Conservation (phyloP, 2,888 invertebrate species). For the Phortica okadai region DNA sequence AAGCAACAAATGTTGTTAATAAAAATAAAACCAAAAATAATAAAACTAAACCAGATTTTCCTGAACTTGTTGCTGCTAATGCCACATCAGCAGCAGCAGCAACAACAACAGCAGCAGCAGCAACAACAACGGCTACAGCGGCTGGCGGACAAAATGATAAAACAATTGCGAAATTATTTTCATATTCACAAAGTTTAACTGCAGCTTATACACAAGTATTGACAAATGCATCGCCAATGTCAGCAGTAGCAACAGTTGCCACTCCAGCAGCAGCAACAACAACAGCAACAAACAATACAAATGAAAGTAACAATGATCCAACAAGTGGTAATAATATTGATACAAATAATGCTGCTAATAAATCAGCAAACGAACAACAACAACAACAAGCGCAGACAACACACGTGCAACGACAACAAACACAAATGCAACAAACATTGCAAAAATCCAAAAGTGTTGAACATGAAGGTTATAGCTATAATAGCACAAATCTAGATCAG, state of each 20-base stretch:
- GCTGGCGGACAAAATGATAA: slow-evolving; percentile 24
- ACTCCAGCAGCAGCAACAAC: slow-evolving; percentile 30
- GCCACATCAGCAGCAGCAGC: slow-evolving; percentile 8
- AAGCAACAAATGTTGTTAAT: background rate
- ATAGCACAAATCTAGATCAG: slow-evolving; percentile 72
- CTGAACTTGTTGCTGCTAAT: slow-evolving; percentile 55
- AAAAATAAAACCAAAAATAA: slow-evolving; percentile 46
- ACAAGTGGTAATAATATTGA: too few species aligned
- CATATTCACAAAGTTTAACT: slow-evolving; percentile 67
- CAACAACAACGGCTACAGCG: background rate
- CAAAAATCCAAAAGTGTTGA: slow-evolving; percentile 76
- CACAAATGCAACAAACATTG: slow-evolving; percentile 57
- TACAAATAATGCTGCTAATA: background rate
- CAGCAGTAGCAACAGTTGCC: slow-evolving; percentile 44
- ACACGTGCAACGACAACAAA: slow-evolving; percentile 8
- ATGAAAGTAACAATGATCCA: too few species aligned
- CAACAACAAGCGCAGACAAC: slow-evolving; percentile 19
- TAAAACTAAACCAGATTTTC: slow-evolving; percentile 62
- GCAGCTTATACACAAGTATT: slow-evolving; percentile 30
- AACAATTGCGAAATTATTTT: slow-evolving; percentile 48
- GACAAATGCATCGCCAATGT: slow-evolving; percentile 58
- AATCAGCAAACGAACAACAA: slow-evolving; percentile 16
- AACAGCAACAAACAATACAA: slow-evolving; percentile 17
- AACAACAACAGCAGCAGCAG: slow-evolving; percentile 1
- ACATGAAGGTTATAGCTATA: slow-evolving; percentile 67